phyloP scores from a whole-genome alignment of 2,113 vertebrate genomes.

The Campylorhamphus procurvoides region DNA sequence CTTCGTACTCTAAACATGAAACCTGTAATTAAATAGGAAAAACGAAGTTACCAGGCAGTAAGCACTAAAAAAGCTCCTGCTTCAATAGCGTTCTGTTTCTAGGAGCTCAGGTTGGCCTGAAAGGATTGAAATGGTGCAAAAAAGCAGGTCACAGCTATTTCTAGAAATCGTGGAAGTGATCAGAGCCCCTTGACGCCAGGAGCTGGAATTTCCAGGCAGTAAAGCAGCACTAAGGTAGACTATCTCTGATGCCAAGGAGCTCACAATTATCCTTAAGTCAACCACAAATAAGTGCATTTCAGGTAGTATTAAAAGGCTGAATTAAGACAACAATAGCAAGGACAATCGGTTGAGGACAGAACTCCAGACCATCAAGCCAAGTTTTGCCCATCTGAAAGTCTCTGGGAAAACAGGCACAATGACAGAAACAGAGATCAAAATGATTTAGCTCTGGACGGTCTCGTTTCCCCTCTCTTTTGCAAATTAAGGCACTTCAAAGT shows the following conservation, averaged over 20 bases:
- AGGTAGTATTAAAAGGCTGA: not conserved
- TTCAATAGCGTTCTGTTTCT: conserved; percentile 59
- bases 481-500: not conserved
- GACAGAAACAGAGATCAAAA: not conserved
- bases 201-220: conserved; percentile 41
- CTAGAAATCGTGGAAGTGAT: conserved; percentile 50
- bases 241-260: not conserved
- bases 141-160: conserved; percentile 64
- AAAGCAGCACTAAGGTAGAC: not conserved
- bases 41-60: not conserved
- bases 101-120: not conserved
- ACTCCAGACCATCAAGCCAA: not conserved
- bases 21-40: conserved; percentile 61
- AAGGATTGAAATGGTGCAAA: conserved; percentile 31
- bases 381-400: not conserved
- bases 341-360: not conserved
- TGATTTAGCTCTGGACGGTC: not conserved
- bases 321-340: not conserved
- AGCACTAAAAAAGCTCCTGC: conserved; percentile 1
- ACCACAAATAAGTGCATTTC: conserved; percentile 28
- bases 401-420: not conserved
- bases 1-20: conserved; percentile 32
- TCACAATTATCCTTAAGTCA: not conserved
- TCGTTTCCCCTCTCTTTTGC: not conserved
- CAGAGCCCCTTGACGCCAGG: conserved; percentile 53